phyloP scores from a whole-genome alignment of 2,113 vertebrate genomes.

The Onychostruthus taczanowskii region DNA sequence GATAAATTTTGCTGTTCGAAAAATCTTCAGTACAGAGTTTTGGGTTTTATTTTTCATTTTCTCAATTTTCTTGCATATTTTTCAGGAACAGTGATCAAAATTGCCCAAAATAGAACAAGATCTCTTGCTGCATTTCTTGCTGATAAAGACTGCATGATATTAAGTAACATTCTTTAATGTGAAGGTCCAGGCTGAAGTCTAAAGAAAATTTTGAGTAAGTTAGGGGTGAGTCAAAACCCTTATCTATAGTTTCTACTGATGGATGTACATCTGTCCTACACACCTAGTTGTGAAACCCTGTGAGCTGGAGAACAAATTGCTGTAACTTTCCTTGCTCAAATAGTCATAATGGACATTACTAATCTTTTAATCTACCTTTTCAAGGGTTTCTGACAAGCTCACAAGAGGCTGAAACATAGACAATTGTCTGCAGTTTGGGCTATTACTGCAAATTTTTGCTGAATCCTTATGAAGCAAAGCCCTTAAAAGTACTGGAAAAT shows the following conservation, averaged over 20 bases:
- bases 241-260: not conserved
- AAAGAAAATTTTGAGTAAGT: not conserved
- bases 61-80: not conserved
- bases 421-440: not conserved
- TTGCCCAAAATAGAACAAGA: not conserved
- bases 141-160: not conserved
- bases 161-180: not conserved
- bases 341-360: not conserved
- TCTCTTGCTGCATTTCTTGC: not conserved
- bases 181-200: not conserved
- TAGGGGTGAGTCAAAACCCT: not conserved
- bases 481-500: constrained; percentile 23
- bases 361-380: not conserved
- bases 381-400: not conserved
- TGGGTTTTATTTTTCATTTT: not conserved
- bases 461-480: not conserved
- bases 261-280: not conserved
- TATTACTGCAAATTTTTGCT: not conserved
- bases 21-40: not conserved
- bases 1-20: not conserved
- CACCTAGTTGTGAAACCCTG: not conserved
- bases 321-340: not conserved
- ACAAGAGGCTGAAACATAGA: constrained; percentile 25
- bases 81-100: not conserved
- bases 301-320: not conserved